Evolutionary conservation across 2,888 invertebrate species (phyloP), one percentile per base, ranked within the genome.

Genomic region (Mythimna impura): DNA sequence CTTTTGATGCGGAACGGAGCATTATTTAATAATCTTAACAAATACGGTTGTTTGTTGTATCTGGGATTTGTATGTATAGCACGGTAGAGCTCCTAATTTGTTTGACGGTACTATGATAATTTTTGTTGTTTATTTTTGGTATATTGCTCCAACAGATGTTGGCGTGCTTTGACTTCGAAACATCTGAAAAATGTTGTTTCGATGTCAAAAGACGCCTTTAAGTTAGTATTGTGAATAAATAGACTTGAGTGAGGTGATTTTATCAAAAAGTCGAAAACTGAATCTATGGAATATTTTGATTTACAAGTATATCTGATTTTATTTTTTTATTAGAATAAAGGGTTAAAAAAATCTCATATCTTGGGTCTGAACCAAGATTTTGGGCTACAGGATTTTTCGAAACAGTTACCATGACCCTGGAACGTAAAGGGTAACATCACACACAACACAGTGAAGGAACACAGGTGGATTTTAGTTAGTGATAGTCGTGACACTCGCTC

Each of bases 101-200:
- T 57, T 84, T 86, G 57, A 72, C 86, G 61, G 64, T 63, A 20
- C 8, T 0, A 40, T 79, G 84, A 64, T 86, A 84, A 84, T 86
- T 84, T 55, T 60, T 52, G 25, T 57, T 80, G 65, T 62, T 20
- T 73, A 62, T 73, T 63, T 79, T 72, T 70, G 22, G 36, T 79
- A 17, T 36, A 55, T 40, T 67, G 70, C 30, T 58, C 36, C n/a
- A 73, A 60, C 61, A 64, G 52, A 8, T 60, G 36, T 60, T 22
- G 60, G 12, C 12, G 62, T 62, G 60, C 52, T 55, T 73, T 63
- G 40, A 54, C 10, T 55, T 43, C 7, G 22, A 61, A 22, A 22
- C 20, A 60, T 40, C 22, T 68, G 12, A 20, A 40, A 57, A 40
- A 60, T 3, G 30, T 66, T 63, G 22, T 54, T 58, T 67, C 17